Evolutionary conservation across 2,797 vertebrate genomes (phyloP).

Genomic region (Etheostoma perlongum): DNA sequence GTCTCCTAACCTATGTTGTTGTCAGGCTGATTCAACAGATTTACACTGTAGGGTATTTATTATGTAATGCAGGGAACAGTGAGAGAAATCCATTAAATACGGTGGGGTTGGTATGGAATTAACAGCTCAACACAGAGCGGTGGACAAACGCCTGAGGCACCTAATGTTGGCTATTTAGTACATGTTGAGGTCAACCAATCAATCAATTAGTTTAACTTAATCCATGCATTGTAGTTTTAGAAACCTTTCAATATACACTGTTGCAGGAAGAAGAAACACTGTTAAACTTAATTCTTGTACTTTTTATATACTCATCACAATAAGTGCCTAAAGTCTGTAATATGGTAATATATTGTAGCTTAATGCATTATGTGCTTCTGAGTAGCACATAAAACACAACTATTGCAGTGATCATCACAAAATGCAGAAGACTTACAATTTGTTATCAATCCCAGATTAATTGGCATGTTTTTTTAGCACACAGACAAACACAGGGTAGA

Average conservation of each 20-base stretch:
- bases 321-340: background rate
- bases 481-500: background rate
- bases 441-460: background rate
- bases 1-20: background rate
- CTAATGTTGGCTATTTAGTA: constrained; percentile 10
- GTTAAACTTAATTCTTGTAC: background rate
- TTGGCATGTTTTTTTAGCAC: background rate
- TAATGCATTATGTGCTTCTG: background rate
- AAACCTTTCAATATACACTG: background rate
- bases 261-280: background rate
- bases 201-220: constrained; percentile 1
- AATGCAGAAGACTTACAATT: background rate
- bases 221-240: background rate
- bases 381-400: background rate
- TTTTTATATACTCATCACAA: background rate
- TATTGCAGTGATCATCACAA: background rate
- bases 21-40: background rate
- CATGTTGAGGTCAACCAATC: constrained; percentile 27
- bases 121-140: constrained; percentile 31
- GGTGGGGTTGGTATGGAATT: constrained; percentile 12
- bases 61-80: background rate
- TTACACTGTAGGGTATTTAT: background rate
- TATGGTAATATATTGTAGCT: background rate
- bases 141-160: constrained; percentile 32
- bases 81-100: constrained; percentile 14